Evolutionary conservation across 2,888 invertebrate genomes (phyloP).

Genomic region (Rotaria sp.): DNA sequence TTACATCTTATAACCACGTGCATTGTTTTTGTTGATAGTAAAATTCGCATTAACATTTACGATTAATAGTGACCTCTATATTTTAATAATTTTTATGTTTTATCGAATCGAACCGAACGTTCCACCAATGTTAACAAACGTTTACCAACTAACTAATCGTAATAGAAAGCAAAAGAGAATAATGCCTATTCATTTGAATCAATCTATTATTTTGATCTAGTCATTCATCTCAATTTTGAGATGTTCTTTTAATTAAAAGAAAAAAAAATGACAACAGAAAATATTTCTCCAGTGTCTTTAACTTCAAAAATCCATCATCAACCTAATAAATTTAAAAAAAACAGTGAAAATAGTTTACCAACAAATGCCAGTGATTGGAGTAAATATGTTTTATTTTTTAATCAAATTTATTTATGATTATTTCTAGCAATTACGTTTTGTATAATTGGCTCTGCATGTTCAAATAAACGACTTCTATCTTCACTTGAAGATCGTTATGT

Average conservation of each 20-base stretch:
- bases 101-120: neutral
- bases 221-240: neutral
- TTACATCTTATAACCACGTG: too few species aligned
- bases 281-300: neutral
- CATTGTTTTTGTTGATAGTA: too few species aligned
- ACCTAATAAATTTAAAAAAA: neutral
- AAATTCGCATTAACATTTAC: neutral
- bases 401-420: neutral
- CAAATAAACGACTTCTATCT: neutral
- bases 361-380: neutral
- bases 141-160: neutral
- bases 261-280: neutral
- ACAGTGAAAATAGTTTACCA: neutral
- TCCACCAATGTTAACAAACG: neutral
- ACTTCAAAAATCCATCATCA: neutral
- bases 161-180: neutral
- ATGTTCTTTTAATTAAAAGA: neutral
- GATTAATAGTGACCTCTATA: neutral
- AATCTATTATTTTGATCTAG: neutral
- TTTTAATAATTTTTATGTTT: neutral
- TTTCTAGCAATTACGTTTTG: neutral
- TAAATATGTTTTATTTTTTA: neutral
- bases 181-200: neutral
- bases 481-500: neutral
- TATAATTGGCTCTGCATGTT: slow-evolving; percentile 1